Percentiles rank a stretch among this genome's conserved stretches.
Evolutionary conservation across 2,888 invertebrate genomes (phyloP).

Genomic region (Ectobius pallidus): DNA sequence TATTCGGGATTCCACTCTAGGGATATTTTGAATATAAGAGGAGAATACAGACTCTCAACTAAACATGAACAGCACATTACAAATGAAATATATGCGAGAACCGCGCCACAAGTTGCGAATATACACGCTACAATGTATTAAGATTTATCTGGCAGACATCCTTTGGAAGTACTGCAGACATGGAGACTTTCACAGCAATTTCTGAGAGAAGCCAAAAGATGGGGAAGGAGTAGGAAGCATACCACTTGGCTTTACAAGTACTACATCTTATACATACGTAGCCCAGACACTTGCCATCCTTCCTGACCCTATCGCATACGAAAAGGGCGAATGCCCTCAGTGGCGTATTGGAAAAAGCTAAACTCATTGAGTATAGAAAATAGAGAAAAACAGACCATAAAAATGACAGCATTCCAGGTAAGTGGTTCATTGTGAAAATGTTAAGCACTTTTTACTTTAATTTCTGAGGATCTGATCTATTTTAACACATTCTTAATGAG

Average conservation of each 20-base stretch:
- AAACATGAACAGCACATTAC: too few relatives aligned
- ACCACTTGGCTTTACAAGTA: neutral
- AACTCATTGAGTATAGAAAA: too few relatives aligned
- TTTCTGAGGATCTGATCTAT: too few relatives aligned
- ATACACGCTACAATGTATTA: neutral
- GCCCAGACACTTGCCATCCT: neutral
- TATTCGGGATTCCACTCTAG: too few relatives aligned
- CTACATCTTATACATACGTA: neutral
- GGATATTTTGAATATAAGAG: too few relatives aligned
- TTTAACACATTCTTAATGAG: too few relatives aligned
- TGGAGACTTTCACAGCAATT: neutral
- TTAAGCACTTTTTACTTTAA: too few relatives aligned
- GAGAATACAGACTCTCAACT: neutral
- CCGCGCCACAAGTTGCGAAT: neutral
- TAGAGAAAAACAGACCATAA: too few relatives aligned
- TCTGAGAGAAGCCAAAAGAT: neutral
- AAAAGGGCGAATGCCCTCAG: too few relatives aligned
- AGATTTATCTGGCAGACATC: neutral
- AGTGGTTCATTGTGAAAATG: too few relatives aligned
- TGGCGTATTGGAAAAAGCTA: too few relatives aligned
- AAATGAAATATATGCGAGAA: neutral
- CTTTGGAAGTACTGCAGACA: neutral
- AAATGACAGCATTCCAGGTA: too few relatives aligned
- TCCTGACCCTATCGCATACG: neutral
- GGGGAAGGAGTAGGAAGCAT: neutral